Base-by-base conservation (phyloP, 1,140 invertebrate genomes). In the Antheraea pernyi region DNA sequence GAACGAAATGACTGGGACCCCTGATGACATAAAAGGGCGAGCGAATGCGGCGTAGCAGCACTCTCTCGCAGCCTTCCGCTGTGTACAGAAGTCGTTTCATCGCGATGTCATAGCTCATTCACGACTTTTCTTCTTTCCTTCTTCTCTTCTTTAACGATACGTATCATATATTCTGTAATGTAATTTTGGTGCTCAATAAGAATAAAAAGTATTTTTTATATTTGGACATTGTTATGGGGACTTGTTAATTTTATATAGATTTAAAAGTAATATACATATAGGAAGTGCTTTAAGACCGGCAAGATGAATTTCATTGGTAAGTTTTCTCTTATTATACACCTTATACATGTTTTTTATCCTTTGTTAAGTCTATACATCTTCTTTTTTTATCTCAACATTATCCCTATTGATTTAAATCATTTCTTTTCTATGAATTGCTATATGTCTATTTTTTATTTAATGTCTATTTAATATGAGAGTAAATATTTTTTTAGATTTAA, bases 291-390 rank as follows among this genome's bases (percentile, higher is more conserved):
- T 67, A 68, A 22, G 6, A 59, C 48, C 65, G 67, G 59, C 85
- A 82, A 83, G 70, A 91, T 91, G 89, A 91, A 91, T 72, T 91
- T 91, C 76, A 81, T 91, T 67, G 89, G 89, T 91, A 77, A 91
- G 89, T 91, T 65, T 10, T 63, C 60, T 60, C 2, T 42, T 9
- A 42, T 9, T 42, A 11, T 42, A 42, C 11, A 3, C 39, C 39
- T 42, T 42, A 8, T 8, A 42, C 7, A 9, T 4, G 4, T 30
- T 30, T 30, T 30, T 1, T 30, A 30, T 30, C 22, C 22, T 30
- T 30, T 30, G 22, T 4, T 30, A 30, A 30, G 22, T 30, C 22
- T 30, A 30, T 30, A 30, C 4, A 30, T 30, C 22, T 30, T n/a
- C n/a, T n/a, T n/a, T n/a, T n/a, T n/a, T 22, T 60, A 19, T 19